Base-by-base conservation (phyloP, 1,140 invertebrate genomes). In the Ruditapes philippinarum region DNA sequence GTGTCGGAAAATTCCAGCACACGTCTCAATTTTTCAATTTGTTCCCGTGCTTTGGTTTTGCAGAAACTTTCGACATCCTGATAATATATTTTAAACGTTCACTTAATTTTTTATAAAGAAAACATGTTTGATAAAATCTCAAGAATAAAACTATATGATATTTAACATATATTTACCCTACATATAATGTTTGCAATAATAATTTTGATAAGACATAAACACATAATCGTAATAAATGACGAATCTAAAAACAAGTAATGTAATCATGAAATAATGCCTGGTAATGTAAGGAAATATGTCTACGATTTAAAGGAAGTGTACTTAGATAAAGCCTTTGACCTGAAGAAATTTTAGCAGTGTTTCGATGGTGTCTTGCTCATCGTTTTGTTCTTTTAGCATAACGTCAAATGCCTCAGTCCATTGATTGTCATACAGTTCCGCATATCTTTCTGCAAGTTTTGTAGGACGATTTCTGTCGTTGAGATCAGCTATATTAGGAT, bases 401-500 rank as follows among this genome's bases (percentile, higher is more conserved):
- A 28, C 25, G 22, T 73, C 68, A 45, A 31, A 73, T 11, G 68
- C 36, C 14, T 73, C 68, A 1, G 68, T 73, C 68, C 68, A 73
- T 25, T 73, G 36, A 36, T 73, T 73, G 9, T 73, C 68, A 25
- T 73, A 73, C 22, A 73, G 33, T 38, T 73, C 68, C 2, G 40
- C 40, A 45, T 73, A 73, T 22, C 36, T 73, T 73, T 73, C 68
- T 5, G 68, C 68, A 11, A 73, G 68, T 38, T 73, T 73, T 38
- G 33, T 73, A 0, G 68, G 68, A 7, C 68, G 68, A 38, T 73
- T n/a, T 38, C 3, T 73, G 68, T 73, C 68, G n/a, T 36, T 73
- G n/a, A 73, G 68, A 36, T 73, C 68, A n/a, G n/a, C 68, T 22
- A 73, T 73, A 45, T 73, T 45, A 11, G 68, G 68, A 38, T 73